These are phyloP conservation scores for Turnix velox DNA, from an alignment of 2,113 vertebrate species.

Conservation along the genomic window DNA sequence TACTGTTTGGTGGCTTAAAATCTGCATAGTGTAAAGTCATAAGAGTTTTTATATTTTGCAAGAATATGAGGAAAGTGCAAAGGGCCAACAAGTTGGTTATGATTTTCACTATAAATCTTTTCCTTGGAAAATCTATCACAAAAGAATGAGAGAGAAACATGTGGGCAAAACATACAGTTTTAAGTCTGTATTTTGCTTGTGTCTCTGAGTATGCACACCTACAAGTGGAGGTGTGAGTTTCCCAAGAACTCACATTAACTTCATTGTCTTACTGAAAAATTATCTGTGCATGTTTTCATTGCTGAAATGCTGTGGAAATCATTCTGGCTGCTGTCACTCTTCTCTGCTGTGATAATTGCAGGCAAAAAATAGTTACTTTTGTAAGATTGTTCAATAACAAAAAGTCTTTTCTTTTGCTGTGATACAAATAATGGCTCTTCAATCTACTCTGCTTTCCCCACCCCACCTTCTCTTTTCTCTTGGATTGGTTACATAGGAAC, in stretches of 20 bases:
- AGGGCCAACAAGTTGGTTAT: background rate
- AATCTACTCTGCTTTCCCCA: rapidly evolving
- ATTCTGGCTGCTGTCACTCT: background rate
- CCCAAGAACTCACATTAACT: background rate
- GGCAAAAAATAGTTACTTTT: background rate
- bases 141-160: background rate
- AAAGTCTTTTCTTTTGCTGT: background rate
- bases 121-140: background rate
- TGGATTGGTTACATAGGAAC: background rate
- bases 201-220: background rate
- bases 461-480: background rate
- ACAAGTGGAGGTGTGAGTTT: background rate
- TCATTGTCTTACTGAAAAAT: background rate
- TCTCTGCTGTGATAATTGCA: background rate
- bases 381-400: background rate
- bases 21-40: background rate
- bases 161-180: background rate
- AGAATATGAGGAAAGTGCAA: background rate
- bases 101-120: background rate
- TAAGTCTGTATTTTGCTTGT: background rate
- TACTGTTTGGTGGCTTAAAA: background rate
- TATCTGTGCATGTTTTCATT: background rate
- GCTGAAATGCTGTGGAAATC: background rate
- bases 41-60: background rate
- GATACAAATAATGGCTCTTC: background rate